These are phyloP conservation scores for Ispidina picta DNA, from an alignment of 2,797 vertebrate species.

Conservation along the genomic window DNA sequence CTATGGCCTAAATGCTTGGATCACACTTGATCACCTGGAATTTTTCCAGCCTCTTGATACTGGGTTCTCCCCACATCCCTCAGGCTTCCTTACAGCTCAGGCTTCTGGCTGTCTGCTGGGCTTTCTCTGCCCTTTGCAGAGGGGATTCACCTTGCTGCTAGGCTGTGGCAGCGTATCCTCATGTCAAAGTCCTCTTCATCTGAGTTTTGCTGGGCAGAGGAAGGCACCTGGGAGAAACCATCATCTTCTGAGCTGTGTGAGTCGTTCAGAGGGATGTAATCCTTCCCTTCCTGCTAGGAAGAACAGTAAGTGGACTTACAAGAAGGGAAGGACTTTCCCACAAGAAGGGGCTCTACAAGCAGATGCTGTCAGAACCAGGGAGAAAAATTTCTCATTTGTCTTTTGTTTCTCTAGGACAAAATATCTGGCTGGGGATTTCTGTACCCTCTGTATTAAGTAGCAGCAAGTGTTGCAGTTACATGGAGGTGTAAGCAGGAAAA, in stretches of 20 bases:
- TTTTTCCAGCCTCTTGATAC: background rate
- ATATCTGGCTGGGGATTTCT: background rate
- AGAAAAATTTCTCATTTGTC: background rate
- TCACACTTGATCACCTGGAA: background rate
- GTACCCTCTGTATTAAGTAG: background rate
- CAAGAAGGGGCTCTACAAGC: background rate
- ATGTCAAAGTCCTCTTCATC: slow-evolving; percentile 84
- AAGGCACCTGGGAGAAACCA: slow-evolving; percentile 92
- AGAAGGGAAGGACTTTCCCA: background rate
- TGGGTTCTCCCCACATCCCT: background rate
- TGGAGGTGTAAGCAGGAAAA: background rate
- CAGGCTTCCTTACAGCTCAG: background rate
- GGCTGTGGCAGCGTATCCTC: slow-evolving; percentile 84
- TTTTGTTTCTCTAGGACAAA: background rate
- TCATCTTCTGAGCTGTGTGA: slow-evolving; percentile 94
- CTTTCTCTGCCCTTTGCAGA: background rate
- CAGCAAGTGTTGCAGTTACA: background rate
- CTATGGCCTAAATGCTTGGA: background rate
- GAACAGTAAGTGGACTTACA: slow-evolving; percentile 20
- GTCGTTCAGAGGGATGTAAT: slow-evolving; percentile 83
- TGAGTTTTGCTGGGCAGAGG: slow-evolving; percentile 82
- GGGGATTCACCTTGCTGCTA: slow-evolving; percentile 86
- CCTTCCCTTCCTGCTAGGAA: slow-evolving; percentile 85
- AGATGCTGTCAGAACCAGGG: background rate
- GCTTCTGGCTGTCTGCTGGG: background rate